Percentiles rank a stretch among this genome's conserved stretches.
Evolutionary conservation across 2,888 invertebrate species (phyloP).

Genomic region (Andricus quercusramuli): DNA sequence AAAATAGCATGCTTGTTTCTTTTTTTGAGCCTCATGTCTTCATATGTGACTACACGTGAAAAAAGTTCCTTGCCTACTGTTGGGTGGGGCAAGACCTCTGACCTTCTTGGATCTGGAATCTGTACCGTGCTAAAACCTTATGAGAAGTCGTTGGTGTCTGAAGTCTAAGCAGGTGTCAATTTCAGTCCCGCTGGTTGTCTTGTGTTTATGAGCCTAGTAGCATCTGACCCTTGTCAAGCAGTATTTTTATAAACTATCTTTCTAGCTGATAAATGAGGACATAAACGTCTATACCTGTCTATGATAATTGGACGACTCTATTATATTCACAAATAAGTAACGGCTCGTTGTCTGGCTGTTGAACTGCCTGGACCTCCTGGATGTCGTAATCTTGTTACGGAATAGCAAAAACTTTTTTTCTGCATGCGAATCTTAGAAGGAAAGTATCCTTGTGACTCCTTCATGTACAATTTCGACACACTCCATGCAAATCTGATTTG

Average conservation of each 20-base stretch:
- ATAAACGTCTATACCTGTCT: constrained; percentile 41
- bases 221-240: constrained; percentile 34
- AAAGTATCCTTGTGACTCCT: background rate
- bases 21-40: background rate
- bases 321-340: constrained; percentile 40
- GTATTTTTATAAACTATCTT: constrained; percentile 52
- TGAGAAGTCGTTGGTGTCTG: background rate
- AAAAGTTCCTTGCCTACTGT: background rate
- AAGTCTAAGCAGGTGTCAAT: constrained; percentile 39
- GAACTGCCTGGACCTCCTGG: constrained; percentile 11
- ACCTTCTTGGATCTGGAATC: constrained; percentile 20
- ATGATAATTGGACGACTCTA: constrained; percentile 43
- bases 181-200: constrained; percentile 27
- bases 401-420: constrained; percentile 1
- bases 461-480: background rate
- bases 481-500: too few species aligned
- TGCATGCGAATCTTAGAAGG: background rate
- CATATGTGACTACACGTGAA: background rate
- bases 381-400: background rate
- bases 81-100: constrained; percentile 1
- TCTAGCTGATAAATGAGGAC: constrained; percentile 48
- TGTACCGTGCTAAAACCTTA: background rate
- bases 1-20: background rate
- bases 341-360: constrained; percentile 15
- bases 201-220: constrained; percentile 29